phyloP scores from a whole-genome alignment of 2,113 vertebrate genomes.

The Otus sunia region DNA sequence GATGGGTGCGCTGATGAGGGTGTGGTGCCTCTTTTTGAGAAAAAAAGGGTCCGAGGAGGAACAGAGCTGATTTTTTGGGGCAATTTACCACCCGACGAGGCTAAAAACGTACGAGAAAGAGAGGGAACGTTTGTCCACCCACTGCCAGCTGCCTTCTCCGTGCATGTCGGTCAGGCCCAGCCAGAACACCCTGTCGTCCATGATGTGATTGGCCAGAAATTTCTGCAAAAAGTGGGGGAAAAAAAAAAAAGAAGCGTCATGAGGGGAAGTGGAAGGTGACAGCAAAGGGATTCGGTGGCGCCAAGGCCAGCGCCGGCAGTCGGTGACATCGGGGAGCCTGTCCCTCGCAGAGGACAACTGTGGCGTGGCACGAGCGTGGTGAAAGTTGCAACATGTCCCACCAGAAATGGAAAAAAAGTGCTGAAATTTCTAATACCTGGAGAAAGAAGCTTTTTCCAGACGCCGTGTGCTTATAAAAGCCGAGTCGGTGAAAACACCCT shows the following conservation, averaged over 20 bases:
- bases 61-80: fast-evolving
- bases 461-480: not conserved
- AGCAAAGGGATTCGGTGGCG: not conserved
- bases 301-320: fast-evolving
- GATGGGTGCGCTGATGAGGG: fast-evolving
- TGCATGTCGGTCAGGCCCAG: constrained; percentile 28
- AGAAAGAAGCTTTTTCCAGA: not conserved
- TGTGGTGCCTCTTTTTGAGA: fast-evolving
- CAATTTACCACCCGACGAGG: not conserved
- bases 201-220: not conserved
- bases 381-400: not conserved
- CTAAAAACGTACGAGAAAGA: not conserved
- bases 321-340: fast-evolving
- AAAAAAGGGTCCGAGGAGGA: not conserved
- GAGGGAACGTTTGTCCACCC: not conserved
- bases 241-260: too few relatives aligned
- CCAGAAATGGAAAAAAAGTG: not conserved
- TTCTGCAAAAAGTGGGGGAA: not conserved
- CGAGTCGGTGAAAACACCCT: fast-evolving
- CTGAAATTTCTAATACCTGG: not conserved
- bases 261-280: fast-evolving
- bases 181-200: not conserved
- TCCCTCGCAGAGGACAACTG: not conserved
- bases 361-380: fast-evolving
- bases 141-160: not conserved